A percentile compares a stretch with the other conserved stretches of the same genome.
phyloP scores from a whole-genome alignment of 1,140 invertebrate genomes.

The Chrysomallon squamiferum region DNA sequence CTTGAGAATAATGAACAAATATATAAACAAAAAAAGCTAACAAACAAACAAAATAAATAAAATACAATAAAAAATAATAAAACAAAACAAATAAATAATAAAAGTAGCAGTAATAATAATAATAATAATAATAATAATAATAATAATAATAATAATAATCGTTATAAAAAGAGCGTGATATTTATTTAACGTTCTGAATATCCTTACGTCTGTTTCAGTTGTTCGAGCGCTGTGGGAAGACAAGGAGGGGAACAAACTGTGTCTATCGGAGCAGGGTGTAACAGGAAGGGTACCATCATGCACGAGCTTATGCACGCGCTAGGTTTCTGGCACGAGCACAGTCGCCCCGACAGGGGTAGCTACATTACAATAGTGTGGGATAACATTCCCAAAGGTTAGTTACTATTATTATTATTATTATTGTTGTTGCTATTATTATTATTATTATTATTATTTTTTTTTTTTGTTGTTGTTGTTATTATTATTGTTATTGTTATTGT shows the following conservation, averaged over 20 bases:
- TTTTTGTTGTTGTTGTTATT: no score
- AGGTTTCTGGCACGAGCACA: slow-evolving; percentile 89
- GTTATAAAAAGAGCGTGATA: no score
- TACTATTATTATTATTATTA: no score
- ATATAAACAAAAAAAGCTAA: background rate
- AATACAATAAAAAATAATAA: background rate
- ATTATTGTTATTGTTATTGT: no score
- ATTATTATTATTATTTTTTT: no score
- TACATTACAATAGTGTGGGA: slow-evolving; percentile 75
- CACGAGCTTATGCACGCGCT: slow-evolving; percentile 87
- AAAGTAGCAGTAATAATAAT: background rate
- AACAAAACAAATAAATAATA: background rate
- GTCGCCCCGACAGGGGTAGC: slow-evolving; percentile 78
- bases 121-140: background rate
- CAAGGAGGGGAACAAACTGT: slow-evolving; percentile 38
- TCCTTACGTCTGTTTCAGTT: no score
- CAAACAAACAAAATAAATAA: background rate
- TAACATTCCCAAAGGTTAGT: slow-evolving; percentile 70
- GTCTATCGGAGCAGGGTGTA: slow-evolving; percentile 34
- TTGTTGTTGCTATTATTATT: no score
- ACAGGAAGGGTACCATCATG: slow-evolving; percentile 36
- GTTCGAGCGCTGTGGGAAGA: slow-evolving; percentile 40
- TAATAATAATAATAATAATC: background rate
- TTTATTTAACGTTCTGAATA: no score
- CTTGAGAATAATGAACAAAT: background rate